A percentile compares a stretch with the other conserved stretches of the same genome.
Conservation (phyloP, 2,113 vertebrate species). For the Cyanoliseus patagonus region DNA sequence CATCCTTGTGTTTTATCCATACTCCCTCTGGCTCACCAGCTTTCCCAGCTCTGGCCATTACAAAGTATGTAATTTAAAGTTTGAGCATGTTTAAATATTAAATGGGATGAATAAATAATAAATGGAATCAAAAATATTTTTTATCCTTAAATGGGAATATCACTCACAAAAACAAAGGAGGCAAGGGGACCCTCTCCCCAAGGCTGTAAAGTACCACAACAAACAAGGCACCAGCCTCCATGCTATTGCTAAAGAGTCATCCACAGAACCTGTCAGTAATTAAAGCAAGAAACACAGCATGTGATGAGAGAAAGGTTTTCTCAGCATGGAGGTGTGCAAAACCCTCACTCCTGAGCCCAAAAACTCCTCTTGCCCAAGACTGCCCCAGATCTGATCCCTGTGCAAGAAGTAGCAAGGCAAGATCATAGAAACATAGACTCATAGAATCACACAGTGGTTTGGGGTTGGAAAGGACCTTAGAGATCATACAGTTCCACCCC, state of each 20-base stretch:
- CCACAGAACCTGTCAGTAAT: background rate
- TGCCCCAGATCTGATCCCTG: background rate
- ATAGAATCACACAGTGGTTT: background rate
- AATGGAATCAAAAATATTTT: constrained; percentile 1
- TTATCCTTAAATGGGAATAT: background rate
- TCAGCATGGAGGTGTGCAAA: background rate
- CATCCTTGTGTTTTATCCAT: background rate
- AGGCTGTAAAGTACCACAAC: background rate
- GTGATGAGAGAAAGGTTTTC: background rate
- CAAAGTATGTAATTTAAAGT: background rate
- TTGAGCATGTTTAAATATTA: background rate
- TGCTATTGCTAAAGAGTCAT: background rate
- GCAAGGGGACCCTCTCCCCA: background rate
- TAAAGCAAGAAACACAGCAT: background rate
- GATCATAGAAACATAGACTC: background rate
- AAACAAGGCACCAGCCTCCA: background rate
- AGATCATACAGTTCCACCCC: background rate
- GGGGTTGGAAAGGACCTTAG: background rate
- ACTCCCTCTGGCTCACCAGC: background rate
- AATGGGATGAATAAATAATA: constrained; percentile 1
- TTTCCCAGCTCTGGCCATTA: background rate
- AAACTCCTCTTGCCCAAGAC: background rate
- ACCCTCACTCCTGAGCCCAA: background rate
- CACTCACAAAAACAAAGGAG: background rate
- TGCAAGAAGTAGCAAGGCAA: background rate